Evolutionary conservation across 2,888 invertebrate genomes (phyloP).

Genomic region (Xanthorhoe designata): DNA sequence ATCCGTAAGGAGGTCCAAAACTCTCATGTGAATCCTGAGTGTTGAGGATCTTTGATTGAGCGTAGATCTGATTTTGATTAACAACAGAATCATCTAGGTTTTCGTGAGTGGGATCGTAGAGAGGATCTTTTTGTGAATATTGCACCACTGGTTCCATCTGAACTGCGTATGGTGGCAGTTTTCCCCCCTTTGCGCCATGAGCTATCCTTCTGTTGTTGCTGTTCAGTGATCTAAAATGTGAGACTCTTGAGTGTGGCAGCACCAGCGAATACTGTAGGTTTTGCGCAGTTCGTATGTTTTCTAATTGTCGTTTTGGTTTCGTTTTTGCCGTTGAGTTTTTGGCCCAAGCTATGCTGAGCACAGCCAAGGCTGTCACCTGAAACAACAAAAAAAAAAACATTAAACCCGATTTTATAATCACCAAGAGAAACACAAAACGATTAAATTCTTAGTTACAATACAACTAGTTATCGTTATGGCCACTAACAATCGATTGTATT

Average conservation of each 20-base stretch:
- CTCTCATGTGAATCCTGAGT: constrained; percentile 74
- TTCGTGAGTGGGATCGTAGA: constrained; percentile 87
- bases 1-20: constrained; percentile 79
- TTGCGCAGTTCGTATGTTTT: constrained; percentile 83
- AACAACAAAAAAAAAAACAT: constrained; percentile 60
- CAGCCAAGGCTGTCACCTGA: constrained; percentile 85
- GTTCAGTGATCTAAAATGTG: constrained; percentile 81
- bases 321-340: constrained; percentile 78
- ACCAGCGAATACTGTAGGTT: constrained; percentile 86
- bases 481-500: neutral
- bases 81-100: constrained; percentile 75
- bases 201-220: constrained; percentile 82
- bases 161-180: constrained; percentile 89
- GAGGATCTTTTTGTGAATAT: constrained; percentile 92
- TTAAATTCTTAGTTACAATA: too few species aligned
- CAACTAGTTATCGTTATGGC: too few species aligned
- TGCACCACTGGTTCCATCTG: constrained; percentile 93
- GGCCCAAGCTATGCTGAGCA: constrained; percentile 81
- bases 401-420: neutral
- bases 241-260: constrained; percentile 84
- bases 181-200: constrained; percentile 78
- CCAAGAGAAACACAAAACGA: neutral
- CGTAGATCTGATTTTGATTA: constrained; percentile 78
- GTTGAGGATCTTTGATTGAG: constrained; percentile 79
- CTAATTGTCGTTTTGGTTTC: constrained; percentile 84